Evolutionary conservation across 2,797 vertebrate species (phyloP).

Genomic region (Morus bassanus): DNA sequence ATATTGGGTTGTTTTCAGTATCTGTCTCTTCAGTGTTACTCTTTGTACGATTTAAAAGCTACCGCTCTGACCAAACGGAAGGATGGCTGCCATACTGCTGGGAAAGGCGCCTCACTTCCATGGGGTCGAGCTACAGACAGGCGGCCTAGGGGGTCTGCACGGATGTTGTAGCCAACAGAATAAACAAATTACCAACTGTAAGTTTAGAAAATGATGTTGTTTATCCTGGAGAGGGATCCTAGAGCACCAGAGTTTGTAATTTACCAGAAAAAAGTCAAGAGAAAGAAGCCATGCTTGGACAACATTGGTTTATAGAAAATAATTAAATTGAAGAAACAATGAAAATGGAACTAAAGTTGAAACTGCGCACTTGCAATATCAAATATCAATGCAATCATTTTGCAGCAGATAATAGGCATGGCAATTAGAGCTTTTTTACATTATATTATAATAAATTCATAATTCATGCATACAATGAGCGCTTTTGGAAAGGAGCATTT

Average conservation of each 20-base stretch:
- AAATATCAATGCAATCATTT: constrained; percentile 35
- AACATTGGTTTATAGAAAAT: not conserved
- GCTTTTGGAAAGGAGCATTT: constrained; percentile 44
- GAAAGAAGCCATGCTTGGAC: not conserved
- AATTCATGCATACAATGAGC: constrained; percentile 23
- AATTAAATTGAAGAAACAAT: constrained; percentile 8
- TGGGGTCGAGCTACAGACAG: rapidly evolving
- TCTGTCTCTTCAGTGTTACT: not conserved
- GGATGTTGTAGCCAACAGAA: not conserved
- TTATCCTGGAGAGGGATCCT: not conserved
- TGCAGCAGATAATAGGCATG: constrained; percentile 16
- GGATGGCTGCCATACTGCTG: not conserved
- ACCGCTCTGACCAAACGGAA: not conserved
- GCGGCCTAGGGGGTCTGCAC: not conserved
- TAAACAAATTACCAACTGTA: not conserved
- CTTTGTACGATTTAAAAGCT: not conserved
- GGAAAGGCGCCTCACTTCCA: not conserved
- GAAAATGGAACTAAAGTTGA: not conserved
- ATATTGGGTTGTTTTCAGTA: not conserved
- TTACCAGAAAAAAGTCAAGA: not conserved
- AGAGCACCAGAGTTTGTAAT: not conserved
- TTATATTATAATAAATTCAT: constrained; percentile 54
- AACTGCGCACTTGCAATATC: not conserved
- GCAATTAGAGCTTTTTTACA: constrained; percentile 53
- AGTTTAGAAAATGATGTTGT: not conserved